A percentile compares a stretch with the other conserved stretches of the same genome.
These are phyloP conservation scores for Eptatretus atami DNA, from an alignment of 2,797 vertebrate genomes.

Conservation along the genomic window DNA sequence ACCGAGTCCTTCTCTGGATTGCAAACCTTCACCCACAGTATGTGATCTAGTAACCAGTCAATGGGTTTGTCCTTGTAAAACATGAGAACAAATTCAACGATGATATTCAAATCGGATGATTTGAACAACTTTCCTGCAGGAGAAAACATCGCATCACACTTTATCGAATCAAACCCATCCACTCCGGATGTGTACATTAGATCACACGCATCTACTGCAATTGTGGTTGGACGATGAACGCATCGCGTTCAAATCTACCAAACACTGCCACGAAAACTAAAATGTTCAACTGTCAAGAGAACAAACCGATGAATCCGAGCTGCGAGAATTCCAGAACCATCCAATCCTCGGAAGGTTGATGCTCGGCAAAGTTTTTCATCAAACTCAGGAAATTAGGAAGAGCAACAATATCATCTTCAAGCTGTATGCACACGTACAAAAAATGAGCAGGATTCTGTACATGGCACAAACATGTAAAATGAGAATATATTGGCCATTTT, in stretches of 20 bases:
- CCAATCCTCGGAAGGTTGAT: slow-evolving; percentile 89
- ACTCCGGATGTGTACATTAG: too few species aligned
- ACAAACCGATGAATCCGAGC: slow-evolving; percentile 75
- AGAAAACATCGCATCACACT: slow-evolving; percentile 8
- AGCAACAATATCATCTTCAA: slow-evolving; percentile 91
- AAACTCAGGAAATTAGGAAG: slow-evolving; percentile 90
- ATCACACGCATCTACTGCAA: background rate
- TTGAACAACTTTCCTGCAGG: slow-evolving; percentile 84
- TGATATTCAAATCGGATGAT: slow-evolving; percentile 64
- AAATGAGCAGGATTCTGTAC: too few species aligned
- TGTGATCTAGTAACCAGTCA: slow-evolving; percentile 91
- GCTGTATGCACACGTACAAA: slow-evolving; percentile 16
- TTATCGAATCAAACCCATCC: too few species aligned
- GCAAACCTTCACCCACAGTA: slow-evolving; percentile 97
- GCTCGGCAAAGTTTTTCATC: slow-evolving; percentile 94
- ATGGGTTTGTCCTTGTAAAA: slow-evolving; percentile 98
- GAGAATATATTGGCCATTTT: too few species aligned
- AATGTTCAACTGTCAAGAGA: slow-evolving; percentile 9
- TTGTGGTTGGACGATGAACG: background rate
- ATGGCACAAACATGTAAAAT: too few species aligned
- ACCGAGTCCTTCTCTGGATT: slow-evolving; percentile 93
- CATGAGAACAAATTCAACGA: slow-evolving; percentile 95
- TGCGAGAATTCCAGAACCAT: slow-evolving; percentile 97
- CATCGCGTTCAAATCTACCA: slow-evolving; percentile 8
- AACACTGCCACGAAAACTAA: slow-evolving; percentile 7